Base-by-base conservation (phyloP, 2,797 vertebrate species). In the Sparus aurata region DNA sequence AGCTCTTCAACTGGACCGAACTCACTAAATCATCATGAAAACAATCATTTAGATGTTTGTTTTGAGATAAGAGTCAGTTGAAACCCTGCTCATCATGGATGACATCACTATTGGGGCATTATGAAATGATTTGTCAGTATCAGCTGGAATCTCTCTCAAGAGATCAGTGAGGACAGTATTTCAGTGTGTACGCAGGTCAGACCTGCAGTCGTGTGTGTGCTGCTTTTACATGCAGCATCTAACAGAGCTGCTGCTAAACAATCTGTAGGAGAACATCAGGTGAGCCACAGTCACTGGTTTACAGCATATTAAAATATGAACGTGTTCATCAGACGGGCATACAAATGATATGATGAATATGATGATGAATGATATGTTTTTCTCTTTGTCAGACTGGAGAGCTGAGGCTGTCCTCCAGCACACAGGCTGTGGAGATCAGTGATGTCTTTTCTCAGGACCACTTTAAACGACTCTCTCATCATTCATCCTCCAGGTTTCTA, bases 101-200 rank as follows among this genome's bases (percentile, higher is more conserved):
- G 73, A 23, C 30, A 7, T 12, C 50, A 57, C 12, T 64, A 79
- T 70, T 22, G 4, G 25, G 53, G 20, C 22, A 9, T 63, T 70
- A 34, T 25, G 60, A 34, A 34, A 34, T 34, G 5, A 34, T 1
- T 34, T 34, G 7, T 34, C 3, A 47, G 34, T 9, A 34, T 34
- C 34, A 34, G 34, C 34, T 34, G 34, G 34, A 34, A 34, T 34
- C 34, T 34, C 46, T 74, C 89, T 76, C 85, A 47, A 23, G 87
- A 75, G 89, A 76, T 59, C 12, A 23, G 6, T 41, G 27, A 25
- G 27, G 30, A 27, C 38, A 22, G 12, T 81, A 76, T 63, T 17
- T 59, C 0, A 16, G 38, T 54, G 63, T 62, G 34, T 34, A 8
- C 2, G 8, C 4, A 20, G 3, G 46, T 52, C 52, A 66, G 16